These are phyloP conservation scores for Ceriagrion tenellum DNA, from an alignment of 2,888 invertebrate genomes.

Conservation along the genomic window DNA sequence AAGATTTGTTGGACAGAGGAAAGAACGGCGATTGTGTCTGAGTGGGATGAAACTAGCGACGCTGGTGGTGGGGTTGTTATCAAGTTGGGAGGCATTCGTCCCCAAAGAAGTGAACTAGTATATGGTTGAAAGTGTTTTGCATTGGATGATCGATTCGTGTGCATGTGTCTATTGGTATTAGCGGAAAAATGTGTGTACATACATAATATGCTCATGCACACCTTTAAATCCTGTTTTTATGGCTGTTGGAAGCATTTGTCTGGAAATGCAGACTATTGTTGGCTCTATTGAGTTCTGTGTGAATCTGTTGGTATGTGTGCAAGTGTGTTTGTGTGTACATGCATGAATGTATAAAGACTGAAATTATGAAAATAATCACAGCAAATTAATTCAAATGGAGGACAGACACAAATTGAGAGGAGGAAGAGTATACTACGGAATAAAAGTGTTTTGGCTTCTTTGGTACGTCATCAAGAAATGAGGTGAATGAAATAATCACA, in stretches of 20 bases:
- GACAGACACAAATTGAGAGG: conserved; percentile 46
- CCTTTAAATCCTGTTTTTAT: conserved; percentile 56
- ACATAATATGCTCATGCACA: conserved; percentile 65
- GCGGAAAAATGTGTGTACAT: conserved; percentile 65
- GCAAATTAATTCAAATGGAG: conserved; percentile 34
- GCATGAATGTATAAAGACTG: conserved; percentile 66
- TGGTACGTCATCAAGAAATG: conserved; percentile 58
- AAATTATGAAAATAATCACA: conserved; percentile 61
- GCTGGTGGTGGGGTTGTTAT: conserved; percentile 44
- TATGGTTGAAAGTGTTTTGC: conserved; percentile 48
- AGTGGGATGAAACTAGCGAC: conserved; percentile 21
- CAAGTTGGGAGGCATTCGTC: conserved; percentile 29
- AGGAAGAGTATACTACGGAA: conserved; percentile 34
- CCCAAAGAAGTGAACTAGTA: conserved; percentile 42
- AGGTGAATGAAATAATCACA: conserved; percentile 60
- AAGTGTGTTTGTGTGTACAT: conserved; percentile 47
- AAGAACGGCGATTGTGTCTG: neutral
- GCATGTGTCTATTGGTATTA: conserved; percentile 51
- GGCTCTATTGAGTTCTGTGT: conserved; percentile 63
- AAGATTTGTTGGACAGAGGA: neutral
- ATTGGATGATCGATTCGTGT: conserved; percentile 51
- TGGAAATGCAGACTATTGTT: conserved; percentile 66
- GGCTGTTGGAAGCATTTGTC: conserved; percentile 64
- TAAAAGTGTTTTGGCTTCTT: conserved; percentile 55
- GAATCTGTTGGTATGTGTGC: conserved; percentile 60